Percentiles rank a stretch among this genome's conserved stretches.
Evolutionary conservation across 2,113 vertebrate species (phyloP).

Genomic region (Noturus placidus): DNA sequence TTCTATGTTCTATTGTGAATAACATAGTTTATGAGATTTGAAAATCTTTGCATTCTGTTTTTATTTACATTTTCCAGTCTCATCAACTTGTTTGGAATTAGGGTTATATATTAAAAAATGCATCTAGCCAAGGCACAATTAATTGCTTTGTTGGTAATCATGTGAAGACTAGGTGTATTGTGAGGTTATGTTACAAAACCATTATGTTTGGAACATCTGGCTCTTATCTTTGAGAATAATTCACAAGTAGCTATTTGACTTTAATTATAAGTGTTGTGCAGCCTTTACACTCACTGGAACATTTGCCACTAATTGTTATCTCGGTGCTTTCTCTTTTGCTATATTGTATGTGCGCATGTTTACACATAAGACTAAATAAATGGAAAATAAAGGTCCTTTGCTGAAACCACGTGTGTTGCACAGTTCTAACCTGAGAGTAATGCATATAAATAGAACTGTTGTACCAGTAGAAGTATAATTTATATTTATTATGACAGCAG

Average conservation of each 20-base stretch:
- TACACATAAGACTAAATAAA: background rate
- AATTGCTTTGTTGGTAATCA: background rate
- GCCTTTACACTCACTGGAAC: background rate
- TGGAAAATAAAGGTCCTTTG: background rate
- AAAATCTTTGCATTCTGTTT: no score
- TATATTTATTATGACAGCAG: conserved; percentile 14
- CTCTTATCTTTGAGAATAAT: background rate
- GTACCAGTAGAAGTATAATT: background rate
- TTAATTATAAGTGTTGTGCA: background rate
- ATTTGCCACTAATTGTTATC: background rate
- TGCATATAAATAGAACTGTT: background rate
- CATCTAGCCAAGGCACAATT: background rate
- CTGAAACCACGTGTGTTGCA: background rate
- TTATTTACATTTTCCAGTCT: no score
- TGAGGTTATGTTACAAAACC: background rate
- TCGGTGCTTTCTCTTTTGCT: background rate
- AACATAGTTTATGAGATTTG: no score
- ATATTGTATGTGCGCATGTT: background rate
- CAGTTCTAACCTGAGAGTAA: background rate
- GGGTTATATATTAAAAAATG: background rate
- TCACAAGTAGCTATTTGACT: background rate
- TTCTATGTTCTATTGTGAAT: no score
- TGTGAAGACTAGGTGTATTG: background rate
- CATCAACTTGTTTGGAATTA: no score
- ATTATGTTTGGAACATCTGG: background rate